phyloP scores from a whole-genome alignment of 2,113 vertebrate species.

The Nettapus auritus region DNA sequence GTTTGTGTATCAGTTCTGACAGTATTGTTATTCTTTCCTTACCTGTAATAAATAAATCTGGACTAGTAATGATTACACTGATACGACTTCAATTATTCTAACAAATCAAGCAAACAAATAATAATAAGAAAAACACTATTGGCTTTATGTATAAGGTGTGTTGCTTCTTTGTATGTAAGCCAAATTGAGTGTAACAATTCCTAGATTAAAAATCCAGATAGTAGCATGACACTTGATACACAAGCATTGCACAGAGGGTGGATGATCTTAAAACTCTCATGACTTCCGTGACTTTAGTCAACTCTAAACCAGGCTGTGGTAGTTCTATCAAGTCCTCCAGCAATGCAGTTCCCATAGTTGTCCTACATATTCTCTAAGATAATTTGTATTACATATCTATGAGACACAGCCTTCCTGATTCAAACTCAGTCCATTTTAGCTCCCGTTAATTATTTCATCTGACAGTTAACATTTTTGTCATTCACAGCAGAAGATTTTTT shows the following conservation, averaged over 20 bases:
- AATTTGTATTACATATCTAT: not conserved
- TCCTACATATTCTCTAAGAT: not conserved
- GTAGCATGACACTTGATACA: not conserved
- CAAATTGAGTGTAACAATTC: not conserved
- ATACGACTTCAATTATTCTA: not conserved
- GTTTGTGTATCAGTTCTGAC: not conserved
- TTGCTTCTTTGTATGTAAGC: not conserved
- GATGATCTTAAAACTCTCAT: not conserved
- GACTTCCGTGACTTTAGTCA: not conserved
- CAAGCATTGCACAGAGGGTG: not conserved
- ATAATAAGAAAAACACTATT: not conserved
- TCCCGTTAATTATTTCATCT: not conserved
- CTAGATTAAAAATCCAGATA: not conserved
- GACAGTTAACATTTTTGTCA: constrained; percentile 4
- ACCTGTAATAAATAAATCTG: not conserved
- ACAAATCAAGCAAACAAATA: not conserved
- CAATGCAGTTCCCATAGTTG: not conserved
- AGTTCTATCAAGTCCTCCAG: not conserved
- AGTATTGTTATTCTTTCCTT: not conserved
- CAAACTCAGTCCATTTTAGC: not conserved
- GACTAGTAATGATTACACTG: not conserved
- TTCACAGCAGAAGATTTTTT: constrained; percentile 25
- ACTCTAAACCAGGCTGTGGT: not conserved
- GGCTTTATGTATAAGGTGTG: not conserved
- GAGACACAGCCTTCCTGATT: constrained; percentile 10